These are phyloP conservation scores for Acanthosepion esculentum DNA, from an alignment of 2,888 invertebrate species.

Conservation along the genomic window DNA sequence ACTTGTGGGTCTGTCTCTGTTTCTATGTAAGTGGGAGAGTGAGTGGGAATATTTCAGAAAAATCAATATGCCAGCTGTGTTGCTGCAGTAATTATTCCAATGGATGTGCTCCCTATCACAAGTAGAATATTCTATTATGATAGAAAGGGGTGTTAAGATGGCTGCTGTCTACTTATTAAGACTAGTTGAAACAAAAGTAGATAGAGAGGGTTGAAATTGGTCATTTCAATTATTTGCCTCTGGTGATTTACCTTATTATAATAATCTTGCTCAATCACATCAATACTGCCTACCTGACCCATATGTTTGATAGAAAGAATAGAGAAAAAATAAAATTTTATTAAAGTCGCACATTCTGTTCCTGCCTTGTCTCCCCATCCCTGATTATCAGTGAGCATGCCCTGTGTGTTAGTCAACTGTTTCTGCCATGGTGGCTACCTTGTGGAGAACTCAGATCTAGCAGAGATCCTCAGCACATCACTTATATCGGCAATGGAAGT, in stretches of 20 bases:
- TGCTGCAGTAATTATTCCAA: slow-evolving; percentile 44
- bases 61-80: slow-evolving; percentile 50
- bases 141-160: slow-evolving; percentile 4
- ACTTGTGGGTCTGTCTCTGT: slow-evolving; percentile 12
- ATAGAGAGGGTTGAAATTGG: background rate
- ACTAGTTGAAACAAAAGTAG: slow-evolving; percentile 36
- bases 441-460: slow-evolving; percentile 55
- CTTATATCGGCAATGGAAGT: slow-evolving; percentile 61
- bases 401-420: slow-evolving; percentile 58
- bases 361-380: slow-evolving; percentile 48
- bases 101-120: slow-evolving; percentile 42
- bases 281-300: background rate
- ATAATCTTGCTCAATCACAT: slow-evolving; percentile 24
- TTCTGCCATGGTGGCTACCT: slow-evolving; percentile 62
- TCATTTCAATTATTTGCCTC: slow-evolving; percentile 23
- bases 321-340: background rate
- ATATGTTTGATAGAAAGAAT: background rate
- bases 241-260: slow-evolving; percentile 34
- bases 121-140: background rate
- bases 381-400: slow-evolving; percentile 51
- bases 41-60: slow-evolving; percentile 37
- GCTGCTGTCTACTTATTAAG: background rate
- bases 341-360: slow-evolving; percentile 16
- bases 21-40: background rate
- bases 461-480: slow-evolving; percentile 53